Evolutionary conservation across 2,797 vertebrate genomes (phyloP).

Genomic region (Phalloptychus januarius): DNA sequence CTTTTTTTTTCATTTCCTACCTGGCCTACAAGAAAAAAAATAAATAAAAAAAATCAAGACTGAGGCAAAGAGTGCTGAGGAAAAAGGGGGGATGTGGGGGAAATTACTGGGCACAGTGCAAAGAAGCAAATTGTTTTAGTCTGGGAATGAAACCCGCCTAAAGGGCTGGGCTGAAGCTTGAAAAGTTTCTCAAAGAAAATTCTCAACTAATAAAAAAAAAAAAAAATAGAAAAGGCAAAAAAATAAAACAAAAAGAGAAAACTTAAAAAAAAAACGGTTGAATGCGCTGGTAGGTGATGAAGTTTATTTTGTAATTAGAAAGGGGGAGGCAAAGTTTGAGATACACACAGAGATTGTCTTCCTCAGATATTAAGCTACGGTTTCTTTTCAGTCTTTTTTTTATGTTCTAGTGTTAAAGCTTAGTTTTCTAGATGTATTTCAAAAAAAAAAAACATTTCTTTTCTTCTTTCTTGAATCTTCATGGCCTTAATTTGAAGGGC

Average conservation of each 20-base stretch:
- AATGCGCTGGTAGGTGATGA: constrained; percentile 87
- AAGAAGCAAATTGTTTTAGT: constrained; percentile 83
- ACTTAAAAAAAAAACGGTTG: constrained; percentile 71
- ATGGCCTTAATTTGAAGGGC: constrained; percentile 99
- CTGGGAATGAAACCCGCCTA: constrained; percentile 83
- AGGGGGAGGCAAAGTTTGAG: constrained; percentile 83
- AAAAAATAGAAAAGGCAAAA: constrained; percentile 2
- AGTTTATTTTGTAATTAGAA: constrained; percentile 83
- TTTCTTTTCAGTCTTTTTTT: constrained; percentile 83
- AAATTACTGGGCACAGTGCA: constrained; percentile 85
- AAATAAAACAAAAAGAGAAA: constrained; percentile 7
- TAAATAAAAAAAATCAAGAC: constrained; percentile 51
- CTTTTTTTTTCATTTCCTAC: constrained; percentile 88
- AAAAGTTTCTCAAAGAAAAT: constrained; percentile 85
- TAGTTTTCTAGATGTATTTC: constrained; percentile 90
- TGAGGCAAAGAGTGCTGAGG: constrained; percentile 60
- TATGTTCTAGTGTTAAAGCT: constrained; percentile 82
- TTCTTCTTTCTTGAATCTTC: constrained; percentile 91
- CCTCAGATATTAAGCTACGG: constrained; percentile 94
- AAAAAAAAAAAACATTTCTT: constrained; percentile 74
- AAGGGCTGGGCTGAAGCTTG: constrained; percentile 82
- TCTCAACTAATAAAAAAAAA: constrained; percentile 72
- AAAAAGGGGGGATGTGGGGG: constrained; percentile 36
- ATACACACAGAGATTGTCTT: constrained; percentile 90
- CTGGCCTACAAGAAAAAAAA: constrained; percentile 83